Evolutionary conservation across 2,113 vertebrate species (phyloP).

Genomic region (Typhlomys cinereus): DNA sequence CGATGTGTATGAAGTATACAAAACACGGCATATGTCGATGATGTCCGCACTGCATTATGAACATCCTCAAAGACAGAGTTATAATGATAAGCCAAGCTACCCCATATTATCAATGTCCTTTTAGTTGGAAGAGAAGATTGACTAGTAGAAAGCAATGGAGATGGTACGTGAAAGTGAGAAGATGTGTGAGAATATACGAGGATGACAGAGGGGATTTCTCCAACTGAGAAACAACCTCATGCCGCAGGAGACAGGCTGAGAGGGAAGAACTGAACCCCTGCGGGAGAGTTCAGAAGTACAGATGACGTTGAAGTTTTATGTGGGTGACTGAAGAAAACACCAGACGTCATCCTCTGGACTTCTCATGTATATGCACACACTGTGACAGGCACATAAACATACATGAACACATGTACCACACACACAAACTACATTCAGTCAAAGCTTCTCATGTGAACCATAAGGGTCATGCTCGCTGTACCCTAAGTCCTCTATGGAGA

Average conservation of each 20-base stretch:
- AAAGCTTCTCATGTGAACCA: neutral
- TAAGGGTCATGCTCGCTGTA: neutral
- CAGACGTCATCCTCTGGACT: neutral
- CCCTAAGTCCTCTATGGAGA: neutral
- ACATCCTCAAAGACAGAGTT: constrained; percentile 8
- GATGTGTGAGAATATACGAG: neutral
- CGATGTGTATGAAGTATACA: neutral
- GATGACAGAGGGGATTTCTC: neutral
- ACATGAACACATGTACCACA: neutral
- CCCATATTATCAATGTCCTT: neutral
- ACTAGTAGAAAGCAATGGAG: neutral
- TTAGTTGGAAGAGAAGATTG: neutral
- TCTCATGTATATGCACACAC: neutral
- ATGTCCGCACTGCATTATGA: neutral
- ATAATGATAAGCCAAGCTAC: neutral
- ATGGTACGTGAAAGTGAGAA: neutral
- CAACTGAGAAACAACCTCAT: neutral
- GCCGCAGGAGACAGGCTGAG: neutral
- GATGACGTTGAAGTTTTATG: neutral
- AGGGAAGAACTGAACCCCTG: neutral
- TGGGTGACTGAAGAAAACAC: neutral
- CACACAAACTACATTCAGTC: neutral
- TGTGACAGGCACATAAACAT: neutral
- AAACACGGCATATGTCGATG: neutral
- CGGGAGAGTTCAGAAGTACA: neutral